Base-by-base conservation (phyloP, 2,113 vertebrate genomes). In the Oncorhynchus mykiss region DNA sequence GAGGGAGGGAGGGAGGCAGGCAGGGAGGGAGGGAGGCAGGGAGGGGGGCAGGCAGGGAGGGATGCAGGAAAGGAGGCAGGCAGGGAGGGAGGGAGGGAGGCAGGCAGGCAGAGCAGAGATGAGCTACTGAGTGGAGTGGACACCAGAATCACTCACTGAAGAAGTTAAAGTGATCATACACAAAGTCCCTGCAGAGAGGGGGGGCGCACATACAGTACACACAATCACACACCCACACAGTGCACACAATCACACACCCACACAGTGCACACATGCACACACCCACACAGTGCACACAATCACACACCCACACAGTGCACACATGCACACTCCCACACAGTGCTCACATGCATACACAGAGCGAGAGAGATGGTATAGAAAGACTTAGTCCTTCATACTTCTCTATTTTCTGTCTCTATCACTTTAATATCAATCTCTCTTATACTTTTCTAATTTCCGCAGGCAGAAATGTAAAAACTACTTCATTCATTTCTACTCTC, bases 391-490 rank as follows among this genome's bases (percentile, higher is more conserved):
- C 51, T 18, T 18, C 51, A 16, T 54, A 5, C 51, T 3, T 16
- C 49, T 67, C 34, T 13, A 29, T 34, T 18, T 31, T 68, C 27
- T 34, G 18, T 31, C 66, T 67, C 66, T 9, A 25, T 39, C 29
- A 3, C 27, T 69, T 48, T 65, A 22, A 59, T 25, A 70, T 70
- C 34, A 39, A 12, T 18, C 12, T 14, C 5, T n/a, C 9, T 29
- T 24, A 59, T 65, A 24, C 45, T 29, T 18, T 39, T 22, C 25
- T 69, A 25, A 62, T 29, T 25, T 70, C 16, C 25, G 13, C 34
- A 57, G 9, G 16, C 45, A 70, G 60, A 22, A 79, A 76, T 67
- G 62, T 81, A 20, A n/a, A 8, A 29, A 6, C 39, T 11, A 45
- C 39, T 45, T 45, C 39, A 45, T 8, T 18, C 31, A 18, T 54